Base-by-base conservation (phyloP, 2,797 vertebrate species). In the Arrhamphus sclerolepis region DNA sequence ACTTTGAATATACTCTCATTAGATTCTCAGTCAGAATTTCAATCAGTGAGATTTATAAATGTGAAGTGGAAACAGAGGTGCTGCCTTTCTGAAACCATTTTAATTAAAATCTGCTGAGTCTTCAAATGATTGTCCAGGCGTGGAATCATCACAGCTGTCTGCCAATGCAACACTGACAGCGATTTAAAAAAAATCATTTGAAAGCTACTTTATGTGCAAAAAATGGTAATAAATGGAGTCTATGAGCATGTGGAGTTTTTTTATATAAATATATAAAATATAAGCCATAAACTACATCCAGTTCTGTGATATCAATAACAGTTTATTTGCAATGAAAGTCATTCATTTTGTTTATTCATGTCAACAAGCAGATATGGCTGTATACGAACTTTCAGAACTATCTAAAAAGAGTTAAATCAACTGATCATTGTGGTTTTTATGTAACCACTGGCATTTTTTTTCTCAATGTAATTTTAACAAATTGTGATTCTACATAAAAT, bases 391-490 rank as follows among this genome's bases (percentile, higher is more conserved):
- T 77, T 63, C 20, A 40, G 5, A 72, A 50, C 19, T 20, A 49
- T 62, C 21, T 40, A 28, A 64, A 60, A 77, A 44, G 9, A 62
- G 34, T 46, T 21, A 43, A 66, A 76, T 61, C 22, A 55, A 28
- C 54, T 77, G 66, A 75, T 78, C 31, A 49, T 75, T 72, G 66
- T 59, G 46, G 34, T 49, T 43, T n/a, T 40, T 61, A 2, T 43
- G 73, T 56, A 68, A 74, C n/a, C 18, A 43, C 44, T 16, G 53
- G 34, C 48, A 48, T 72, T 54, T 47, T 31, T 50, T 58, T 46
- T 28, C 21, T 20, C 63, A 26, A 61, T 42, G 1, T 0, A 24
- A 58, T 47, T 56, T 52, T 65, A 60, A 72, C 59, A 63, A 76
- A 49, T 28, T 16, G 8, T 42, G 61, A 68, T 20, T 22, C 59